Evolutionary conservation across 2,888 invertebrate genomes (phyloP).

Genomic region (Arrhopalites spinosus): DNA sequence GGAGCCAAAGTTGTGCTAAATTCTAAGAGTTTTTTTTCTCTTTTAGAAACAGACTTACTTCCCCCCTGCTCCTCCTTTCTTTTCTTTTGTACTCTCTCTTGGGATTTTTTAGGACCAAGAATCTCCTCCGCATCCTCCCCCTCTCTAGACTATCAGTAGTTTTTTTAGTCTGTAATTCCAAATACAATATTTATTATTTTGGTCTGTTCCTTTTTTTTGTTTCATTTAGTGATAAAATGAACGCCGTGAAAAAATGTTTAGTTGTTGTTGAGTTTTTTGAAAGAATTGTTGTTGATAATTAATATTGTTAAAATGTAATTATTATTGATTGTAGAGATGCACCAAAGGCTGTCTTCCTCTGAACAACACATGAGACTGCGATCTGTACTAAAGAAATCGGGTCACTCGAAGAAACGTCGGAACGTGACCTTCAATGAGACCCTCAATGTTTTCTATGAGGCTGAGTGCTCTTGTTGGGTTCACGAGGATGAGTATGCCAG

Average conservation of each 20-base stretch:
- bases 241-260: neutral
- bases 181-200: neutral
- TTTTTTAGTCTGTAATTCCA: neutral
- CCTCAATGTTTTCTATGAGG: slow-evolving; percentile 87
- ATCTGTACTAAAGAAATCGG: slow-evolving; percentile 76
- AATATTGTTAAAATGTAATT: neutral
- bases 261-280: neutral
- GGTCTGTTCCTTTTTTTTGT: neutral
- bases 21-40: slow-evolving; percentile 15
- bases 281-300: neutral
- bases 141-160: too few species aligned
- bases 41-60: too few species aligned
- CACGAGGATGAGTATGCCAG: slow-evolving; percentile 83
- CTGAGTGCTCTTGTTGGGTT: slow-evolving; percentile 87
- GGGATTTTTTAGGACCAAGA: neutral
- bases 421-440: slow-evolving; percentile 83
- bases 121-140: neutral
- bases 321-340: slow-evolving; percentile 45
- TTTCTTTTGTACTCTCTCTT: neutral
- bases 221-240: too few species aligned
- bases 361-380: slow-evolving; percentile 50
- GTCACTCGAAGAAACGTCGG: slow-evolving; percentile 71
- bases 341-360: slow-evolving; percentile 52
- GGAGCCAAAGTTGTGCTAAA: slow-evolving; percentile 13
- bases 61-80: neutral